A percentile compares a stretch with the other conserved stretches of the same genome.
Evolutionary conservation across 2,888 invertebrate species (phyloP).

Genomic region (Spilosoma lubricipeda): DNA sequence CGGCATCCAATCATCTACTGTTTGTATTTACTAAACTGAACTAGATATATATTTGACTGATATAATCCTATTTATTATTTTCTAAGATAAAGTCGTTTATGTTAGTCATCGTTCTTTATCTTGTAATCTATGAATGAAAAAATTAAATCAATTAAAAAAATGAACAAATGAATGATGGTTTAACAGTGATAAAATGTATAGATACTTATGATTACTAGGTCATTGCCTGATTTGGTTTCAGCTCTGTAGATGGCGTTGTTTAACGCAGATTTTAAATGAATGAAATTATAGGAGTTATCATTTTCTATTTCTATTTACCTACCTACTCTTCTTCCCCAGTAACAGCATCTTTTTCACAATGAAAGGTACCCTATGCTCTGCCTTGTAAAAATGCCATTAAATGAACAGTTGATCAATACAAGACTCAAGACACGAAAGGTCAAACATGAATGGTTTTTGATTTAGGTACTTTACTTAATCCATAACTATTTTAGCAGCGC

Average conservation of each 20-base stretch:
- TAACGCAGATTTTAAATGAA: not conserved
- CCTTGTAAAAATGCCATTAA: no score
- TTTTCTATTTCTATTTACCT: no score
- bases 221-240: constrained; percentile 3
- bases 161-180: not conserved
- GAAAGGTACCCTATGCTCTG: not conserved
- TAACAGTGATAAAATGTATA: not conserved
- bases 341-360: not conserved
- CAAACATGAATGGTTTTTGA: no score
- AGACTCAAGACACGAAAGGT: no score
- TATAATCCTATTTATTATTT: constrained; percentile 3
- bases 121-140: not conserved
- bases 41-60: constrained; percentile 1
- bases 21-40: constrained; percentile 8
- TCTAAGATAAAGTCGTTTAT: not conserved
- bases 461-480: no score
- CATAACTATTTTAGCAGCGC: no score
- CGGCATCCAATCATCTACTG: constrained; percentile 11
- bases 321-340: not conserved
- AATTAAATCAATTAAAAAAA: not conserved
- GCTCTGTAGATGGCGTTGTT: constrained; percentile 14
- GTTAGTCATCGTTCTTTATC: not conserved
- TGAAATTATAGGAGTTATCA: not conserved
- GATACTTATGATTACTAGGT: constrained; percentile 2
- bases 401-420: no score